Percentiles rank a stretch among this genome's conserved stretches.
phyloP scores from a whole-genome alignment of 2,888 invertebrate genomes.

The Stegana nigrithorax region DNA sequence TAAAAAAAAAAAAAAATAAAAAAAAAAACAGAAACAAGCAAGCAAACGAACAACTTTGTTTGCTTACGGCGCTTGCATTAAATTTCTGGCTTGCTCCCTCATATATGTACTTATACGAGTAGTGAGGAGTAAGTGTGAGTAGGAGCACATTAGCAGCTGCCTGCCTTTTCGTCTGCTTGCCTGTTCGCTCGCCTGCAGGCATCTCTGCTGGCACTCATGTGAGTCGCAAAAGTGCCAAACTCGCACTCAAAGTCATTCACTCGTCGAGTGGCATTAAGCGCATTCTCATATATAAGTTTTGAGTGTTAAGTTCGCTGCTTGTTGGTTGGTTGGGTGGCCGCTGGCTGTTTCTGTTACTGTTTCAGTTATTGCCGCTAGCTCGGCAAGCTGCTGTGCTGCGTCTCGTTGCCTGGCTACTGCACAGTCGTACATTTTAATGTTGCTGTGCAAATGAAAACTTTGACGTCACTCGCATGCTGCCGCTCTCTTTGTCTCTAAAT shows the following conservation, averaged over 20 bases:
- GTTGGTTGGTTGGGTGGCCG: too few relatives aligned
- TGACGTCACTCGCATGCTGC: too few relatives aligned
- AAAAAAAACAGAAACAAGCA: background rate
- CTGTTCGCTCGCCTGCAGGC: background rate
- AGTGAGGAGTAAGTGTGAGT: too few relatives aligned
- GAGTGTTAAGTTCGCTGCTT: slow-evolving; percentile 1
- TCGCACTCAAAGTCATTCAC: slow-evolving; percentile 15
- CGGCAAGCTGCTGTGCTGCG: background rate
- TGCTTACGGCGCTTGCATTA: background rate
- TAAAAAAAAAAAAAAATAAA: too few relatives aligned
- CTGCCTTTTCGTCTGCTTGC: background rate
- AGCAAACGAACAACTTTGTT: background rate
- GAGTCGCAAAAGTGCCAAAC: slow-evolving; percentile 4
- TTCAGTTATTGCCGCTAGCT: background rate
- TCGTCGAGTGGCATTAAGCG: slow-evolving; percentile 9
- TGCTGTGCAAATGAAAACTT: slow-evolving; percentile 12
- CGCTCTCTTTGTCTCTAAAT: too few relatives aligned
- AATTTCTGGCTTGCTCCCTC: background rate
- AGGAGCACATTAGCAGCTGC: too few relatives aligned
- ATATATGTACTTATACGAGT: too few relatives aligned
- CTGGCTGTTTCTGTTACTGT: background rate
- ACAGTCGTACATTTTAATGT: too few relatives aligned
- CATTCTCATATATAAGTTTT: slow-evolving; percentile 10
- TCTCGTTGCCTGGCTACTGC: background rate
- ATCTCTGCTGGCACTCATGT: background rate